Evolutionary conservation across 2,113 vertebrate genomes (phyloP), one percentile per base, ranked within the genome.

Genomic region (Platichthys flesus): DNA sequence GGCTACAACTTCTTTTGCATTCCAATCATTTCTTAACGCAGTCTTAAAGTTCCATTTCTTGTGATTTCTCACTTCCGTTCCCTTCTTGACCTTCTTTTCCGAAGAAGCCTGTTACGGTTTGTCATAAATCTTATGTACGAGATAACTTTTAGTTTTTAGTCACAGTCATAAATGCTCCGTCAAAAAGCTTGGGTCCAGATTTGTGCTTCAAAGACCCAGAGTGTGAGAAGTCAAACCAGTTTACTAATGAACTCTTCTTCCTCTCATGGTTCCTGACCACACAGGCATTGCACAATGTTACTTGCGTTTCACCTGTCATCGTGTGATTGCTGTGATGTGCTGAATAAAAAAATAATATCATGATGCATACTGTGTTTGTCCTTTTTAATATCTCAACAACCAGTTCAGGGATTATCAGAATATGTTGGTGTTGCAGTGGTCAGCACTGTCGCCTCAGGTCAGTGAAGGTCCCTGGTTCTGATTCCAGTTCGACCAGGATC

Each of bases 301-400:
- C 62, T 74, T 66, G 15, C 40, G 3, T 85, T 76, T 42, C 58
- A 70, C 58, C 4, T 73, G 59, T 80, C 21, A 20, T 52, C 40
- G 49, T 45, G 61, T 78, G 68, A 23, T 9, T 77, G 82, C 79
- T 82, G 76, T 87, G 74, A 67, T 80, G 69, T 84, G 74, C 77
- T 74, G 47, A 85, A 91, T 78, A 84, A 89, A 90, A 86, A 57
- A 31, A 2, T 0, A 56, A 57, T 26, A 54, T 18, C 7, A 18
- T 52, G 8, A 52, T n/a, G 18, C 54, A 24, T n/a, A 21, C 12
- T 23, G 8, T 3, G n/a, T 9, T 20, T 5, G 51, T n/a, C 51
- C 51, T 54, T 52, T n/a, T 54, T n/a, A 6, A 51, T n/a, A 49
- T 18, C 13, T 49, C 45, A 16, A 47, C 40, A 42, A 12, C 10